phyloP scores from a whole-genome alignment of 2,113 vertebrate genomes.

The Takifugu bimaculatus region DNA sequence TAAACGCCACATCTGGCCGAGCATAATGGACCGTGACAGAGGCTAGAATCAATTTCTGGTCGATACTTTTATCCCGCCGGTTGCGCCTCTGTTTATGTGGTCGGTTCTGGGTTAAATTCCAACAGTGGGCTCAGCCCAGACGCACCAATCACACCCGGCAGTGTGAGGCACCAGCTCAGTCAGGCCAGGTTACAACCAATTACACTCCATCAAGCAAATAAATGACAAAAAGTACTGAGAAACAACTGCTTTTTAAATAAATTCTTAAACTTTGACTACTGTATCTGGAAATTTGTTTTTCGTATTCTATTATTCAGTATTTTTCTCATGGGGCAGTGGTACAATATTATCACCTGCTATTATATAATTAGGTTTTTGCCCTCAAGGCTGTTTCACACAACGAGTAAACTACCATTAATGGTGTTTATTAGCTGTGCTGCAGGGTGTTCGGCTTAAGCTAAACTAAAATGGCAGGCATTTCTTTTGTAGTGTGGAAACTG shows the following conservation, averaged over 20 bases:
- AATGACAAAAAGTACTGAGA: no score
- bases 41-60: constrained; percentile 44
- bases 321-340: no score
- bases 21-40: constrained; percentile 40
- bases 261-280: no score
- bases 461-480: background rate
- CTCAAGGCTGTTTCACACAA: constrained; percentile 12
- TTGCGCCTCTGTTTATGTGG: constrained; percentile 15
- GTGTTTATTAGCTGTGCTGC: background rate
- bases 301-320: background rate
- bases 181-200: background rate
- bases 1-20: constrained; percentile 39
- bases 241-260: no score
- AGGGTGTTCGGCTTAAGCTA: background rate
- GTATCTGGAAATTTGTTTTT: background rate
- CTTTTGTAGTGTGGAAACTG: constrained; percentile 8
- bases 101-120: constrained; percentile 21
- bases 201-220: background rate
- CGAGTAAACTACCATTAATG: background rate
- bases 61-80: constrained; percentile 35
- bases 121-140: constrained; percentile 24
- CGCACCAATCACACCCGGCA: constrained; percentile 6
- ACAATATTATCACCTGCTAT: background rate
- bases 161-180: background rate
- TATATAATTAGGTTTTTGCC: background rate